These are phyloP conservation scores for Dinocampus coccinellae DNA, from an alignment of 2,888 invertebrate species.

Conservation along the genomic window DNA sequence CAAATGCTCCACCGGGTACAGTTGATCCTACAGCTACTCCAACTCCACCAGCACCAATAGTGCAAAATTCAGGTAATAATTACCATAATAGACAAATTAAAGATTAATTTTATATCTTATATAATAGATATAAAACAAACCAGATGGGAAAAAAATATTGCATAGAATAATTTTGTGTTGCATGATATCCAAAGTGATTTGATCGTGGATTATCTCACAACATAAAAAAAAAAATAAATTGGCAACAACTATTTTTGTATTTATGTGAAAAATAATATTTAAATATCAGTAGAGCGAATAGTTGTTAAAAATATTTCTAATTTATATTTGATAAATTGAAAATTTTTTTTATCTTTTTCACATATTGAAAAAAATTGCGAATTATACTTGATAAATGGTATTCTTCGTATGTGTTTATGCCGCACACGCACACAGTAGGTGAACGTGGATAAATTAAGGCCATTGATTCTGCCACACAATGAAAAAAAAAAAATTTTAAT, in stretches of 20 bases:
- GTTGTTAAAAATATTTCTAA: neutral
- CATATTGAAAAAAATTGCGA: conserved; percentile 35
- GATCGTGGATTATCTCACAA: conserved; percentile 35
- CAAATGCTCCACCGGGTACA: conserved; percentile 55
- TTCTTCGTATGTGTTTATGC: conserved; percentile 42
- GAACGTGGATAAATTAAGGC: conserved; percentile 30
- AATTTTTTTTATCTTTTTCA: conserved; percentile 32
- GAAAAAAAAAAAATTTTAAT: neutral
- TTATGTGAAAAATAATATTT: conserved; percentile 24
- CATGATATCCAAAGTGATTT: conserved; percentile 40
- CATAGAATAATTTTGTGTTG: conserved; percentile 35
- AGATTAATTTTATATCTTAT: conserved; percentile 18
- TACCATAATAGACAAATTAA: conserved; percentile 17
- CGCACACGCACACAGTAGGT: conserved; percentile 48
- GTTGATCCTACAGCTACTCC: conserved; percentile 54
- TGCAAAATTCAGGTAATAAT: conserved; percentile 64
- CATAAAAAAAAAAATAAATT: conserved; percentile 31
- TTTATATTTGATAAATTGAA: neutral
- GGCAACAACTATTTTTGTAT: conserved; percentile 31
- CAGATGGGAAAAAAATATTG: conserved; percentile 5
- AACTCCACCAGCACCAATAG: conserved; percentile 55
- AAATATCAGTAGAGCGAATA: conserved; percentile 5
- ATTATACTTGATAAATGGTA: conserved; percentile 31
- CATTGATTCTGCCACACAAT: neutral
- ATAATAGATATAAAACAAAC: conserved; percentile 24